These are phyloP conservation scores for Ornithoptera priamus DNA, from an alignment of 2,888 invertebrate species.

Conservation along the genomic window DNA sequence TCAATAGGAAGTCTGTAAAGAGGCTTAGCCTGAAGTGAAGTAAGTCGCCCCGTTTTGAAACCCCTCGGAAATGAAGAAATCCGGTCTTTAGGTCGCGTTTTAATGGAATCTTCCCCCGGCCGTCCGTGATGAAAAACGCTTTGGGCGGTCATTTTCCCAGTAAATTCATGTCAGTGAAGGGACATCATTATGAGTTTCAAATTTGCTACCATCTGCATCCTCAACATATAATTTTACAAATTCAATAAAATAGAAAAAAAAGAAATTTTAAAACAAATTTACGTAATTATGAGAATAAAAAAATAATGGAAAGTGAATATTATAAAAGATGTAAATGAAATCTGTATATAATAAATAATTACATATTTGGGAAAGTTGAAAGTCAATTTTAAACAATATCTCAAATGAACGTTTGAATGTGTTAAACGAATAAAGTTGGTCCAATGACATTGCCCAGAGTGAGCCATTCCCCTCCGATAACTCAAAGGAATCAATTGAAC, in stretches of 20 bases:
- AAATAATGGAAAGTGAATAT: no score
- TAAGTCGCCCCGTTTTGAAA: conserved; percentile 39
- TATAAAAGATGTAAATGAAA: no score
- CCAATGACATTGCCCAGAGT: conserved; percentile 4
- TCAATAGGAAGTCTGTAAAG: conserved; percentile 27
- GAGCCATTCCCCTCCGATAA: conserved; percentile 34
- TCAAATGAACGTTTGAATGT: not conserved
- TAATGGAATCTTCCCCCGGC: conserved; percentile 58
- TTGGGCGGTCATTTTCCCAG: conserved; percentile 44
- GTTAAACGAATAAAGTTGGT: conserved; percentile 12
- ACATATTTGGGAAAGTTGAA: no score
- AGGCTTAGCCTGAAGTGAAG: conserved; percentile 28
- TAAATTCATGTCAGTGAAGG: conserved; percentile 31
- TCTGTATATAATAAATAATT: no score
- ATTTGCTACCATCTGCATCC: no score
- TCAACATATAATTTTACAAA: no score
- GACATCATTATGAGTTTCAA: no score
- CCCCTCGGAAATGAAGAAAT: conserved; percentile 66
- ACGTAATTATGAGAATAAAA: no score
- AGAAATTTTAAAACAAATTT: no score
- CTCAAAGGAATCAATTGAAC: conserved; percentile 43
- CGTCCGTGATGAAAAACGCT: conserved; percentile 44
- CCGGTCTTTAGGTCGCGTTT: conserved; percentile 50
- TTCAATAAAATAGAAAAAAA: no score
- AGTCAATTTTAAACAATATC: no score